Base-by-base conservation (phyloP, 2,113 vertebrate genomes). In the Hymenochirus boettgeri region DNA sequence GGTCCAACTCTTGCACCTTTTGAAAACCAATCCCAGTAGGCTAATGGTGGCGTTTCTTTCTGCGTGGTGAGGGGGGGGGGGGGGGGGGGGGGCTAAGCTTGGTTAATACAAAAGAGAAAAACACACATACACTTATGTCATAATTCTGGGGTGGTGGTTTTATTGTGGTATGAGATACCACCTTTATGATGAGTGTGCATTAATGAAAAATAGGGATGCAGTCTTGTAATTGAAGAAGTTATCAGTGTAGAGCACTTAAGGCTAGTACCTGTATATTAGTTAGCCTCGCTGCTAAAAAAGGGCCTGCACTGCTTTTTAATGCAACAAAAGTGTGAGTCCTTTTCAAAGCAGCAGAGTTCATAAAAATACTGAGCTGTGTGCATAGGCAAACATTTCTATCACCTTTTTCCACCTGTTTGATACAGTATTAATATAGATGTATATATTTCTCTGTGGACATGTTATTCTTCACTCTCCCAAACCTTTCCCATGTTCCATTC, bases 401-500 rank as follows among this genome's bases (percentile, higher is more conserved):
- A 75, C 82, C 81, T 82, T 69, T 66, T 86, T 84, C 80, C 85
- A 87, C 91, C 85, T 85, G 86, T 94, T 95, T 86, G 88, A 89
- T 88, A 84, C 90, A 87, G 90, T 94, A 91, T 91, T 89, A 89
- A 87, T 88, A 86, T 87, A 88, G 78, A 82, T 80, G 79, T 82
- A 80, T 82, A 72, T 89, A 86, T 87, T 88, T 92, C 85, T 92
- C 82, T 88, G 89, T 93, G 86, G 78, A 88, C 87, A 92, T 92
- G 86, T 93, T 95, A 96, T 69, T 57, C 59, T 69, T 52, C 65
- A 60, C 26, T 69, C 48, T 48, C 57, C 55, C 90, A 89, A 92
- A 89, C 62, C 88, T 85, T 85, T 91, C 85, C 85, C 88, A 86
- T 83, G 93, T 93, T 91, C 91, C 89, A 86, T 83, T 89, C 87